Conservation (phyloP, 92 coral and sea anemone genomes). For the Zoanthus solanderi region DNA sequence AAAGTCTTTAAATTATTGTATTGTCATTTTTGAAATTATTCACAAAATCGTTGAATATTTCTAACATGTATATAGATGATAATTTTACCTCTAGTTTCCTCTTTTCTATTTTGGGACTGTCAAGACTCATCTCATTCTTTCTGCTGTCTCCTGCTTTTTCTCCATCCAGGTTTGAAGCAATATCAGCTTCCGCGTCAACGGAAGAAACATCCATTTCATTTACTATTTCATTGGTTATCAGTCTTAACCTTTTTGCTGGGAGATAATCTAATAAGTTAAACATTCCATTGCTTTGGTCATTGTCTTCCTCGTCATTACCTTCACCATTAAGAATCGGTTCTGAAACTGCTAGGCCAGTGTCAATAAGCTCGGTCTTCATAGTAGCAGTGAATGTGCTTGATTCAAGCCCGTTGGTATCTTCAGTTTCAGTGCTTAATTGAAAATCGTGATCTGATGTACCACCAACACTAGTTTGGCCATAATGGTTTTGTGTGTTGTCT, state of each 20-base stretch:
- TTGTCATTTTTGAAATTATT: background rate
- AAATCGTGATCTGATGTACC: background rate
- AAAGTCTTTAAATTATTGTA: background rate
- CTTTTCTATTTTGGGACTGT: background rate
- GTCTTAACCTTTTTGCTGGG: background rate
- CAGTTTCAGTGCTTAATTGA: background rate
- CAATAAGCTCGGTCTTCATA: background rate
- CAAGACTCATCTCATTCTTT: background rate
- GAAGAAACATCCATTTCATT: background rate
- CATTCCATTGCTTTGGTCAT: background rate
- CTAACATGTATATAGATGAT: background rate
- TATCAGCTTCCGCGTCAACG: background rate
- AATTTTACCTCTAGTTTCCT: background rate
- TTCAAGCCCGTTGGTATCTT: background rate
- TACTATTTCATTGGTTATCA: background rate
- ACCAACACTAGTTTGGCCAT: background rate
- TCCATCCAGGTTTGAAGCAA: background rate
- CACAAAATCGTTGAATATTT: background rate
- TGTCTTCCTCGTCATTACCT: background rate
- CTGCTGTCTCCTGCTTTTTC: background rate
- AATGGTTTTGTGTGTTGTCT: no score
- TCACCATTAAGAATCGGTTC: background rate
- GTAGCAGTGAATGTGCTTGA: background rate
- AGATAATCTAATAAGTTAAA: slow-evolving; percentile 10
- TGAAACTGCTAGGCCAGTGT: background rate